Evolutionary conservation across 2,113 vertebrate species (phyloP).

Genomic region (Pseudopipra pipra): DNA sequence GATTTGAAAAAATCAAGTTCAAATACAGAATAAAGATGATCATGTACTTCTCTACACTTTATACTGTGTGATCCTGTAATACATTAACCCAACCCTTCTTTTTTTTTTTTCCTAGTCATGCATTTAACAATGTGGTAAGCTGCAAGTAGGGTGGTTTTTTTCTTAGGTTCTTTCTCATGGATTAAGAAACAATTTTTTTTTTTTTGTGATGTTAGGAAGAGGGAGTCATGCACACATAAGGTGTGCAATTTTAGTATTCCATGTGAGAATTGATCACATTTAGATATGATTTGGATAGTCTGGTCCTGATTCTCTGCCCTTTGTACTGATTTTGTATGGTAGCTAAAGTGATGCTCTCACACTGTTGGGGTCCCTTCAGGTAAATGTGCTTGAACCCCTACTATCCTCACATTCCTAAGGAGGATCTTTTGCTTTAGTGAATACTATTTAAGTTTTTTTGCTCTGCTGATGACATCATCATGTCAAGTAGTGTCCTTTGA

Average conservation of each 20-base stretch:
- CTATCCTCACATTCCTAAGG: neutral
- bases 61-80: neutral
- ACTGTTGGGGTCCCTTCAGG: neutral
- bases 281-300: neutral
- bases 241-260: neutral
- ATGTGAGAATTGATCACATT: fast-evolving
- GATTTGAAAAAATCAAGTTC: neutral
- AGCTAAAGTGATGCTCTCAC: neutral
- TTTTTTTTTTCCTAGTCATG: neutral
- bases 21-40: neutral
- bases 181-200: neutral
- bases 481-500: neutral
- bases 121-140: neutral
- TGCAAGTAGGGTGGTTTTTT: neutral
- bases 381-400: neutral
- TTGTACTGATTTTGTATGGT: neutral
- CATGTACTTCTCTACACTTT: neutral
- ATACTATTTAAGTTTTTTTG: neutral
- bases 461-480: neutral
- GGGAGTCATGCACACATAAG: neutral
- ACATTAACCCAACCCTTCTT: neutral
- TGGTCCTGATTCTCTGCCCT: neutral
- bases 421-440: neutral
- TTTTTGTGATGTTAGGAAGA: neutral
- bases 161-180: neutral